A percentile compares a stretch with the other conserved stretches of the same genome.
These are phyloP conservation scores for Toxostoma redivivum DNA, from an alignment of 2,113 vertebrate genomes.

Conservation along the genomic window DNA sequence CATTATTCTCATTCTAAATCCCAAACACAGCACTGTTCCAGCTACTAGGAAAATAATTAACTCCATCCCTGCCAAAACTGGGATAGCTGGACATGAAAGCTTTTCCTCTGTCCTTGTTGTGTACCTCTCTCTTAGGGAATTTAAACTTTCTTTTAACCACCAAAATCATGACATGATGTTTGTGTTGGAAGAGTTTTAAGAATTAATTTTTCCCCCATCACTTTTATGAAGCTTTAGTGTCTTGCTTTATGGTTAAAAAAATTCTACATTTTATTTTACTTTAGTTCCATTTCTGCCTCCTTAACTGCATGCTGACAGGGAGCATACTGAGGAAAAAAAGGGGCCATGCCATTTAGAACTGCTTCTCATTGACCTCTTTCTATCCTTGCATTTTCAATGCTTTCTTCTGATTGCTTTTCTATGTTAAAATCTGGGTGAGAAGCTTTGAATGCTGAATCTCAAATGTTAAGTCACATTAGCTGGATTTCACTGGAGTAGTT, in stretches of 20 bases:
- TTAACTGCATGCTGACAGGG: background rate
- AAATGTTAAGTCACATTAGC: background rate
- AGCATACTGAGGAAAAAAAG: background rate
- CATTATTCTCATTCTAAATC: background rate
- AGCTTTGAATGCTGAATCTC: background rate
- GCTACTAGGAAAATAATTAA: background rate
- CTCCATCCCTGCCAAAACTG: background rate
- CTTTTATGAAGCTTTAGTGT: background rate
- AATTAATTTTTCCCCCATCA: background rate
- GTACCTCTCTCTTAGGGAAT: background rate
- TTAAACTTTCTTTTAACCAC: background rate
- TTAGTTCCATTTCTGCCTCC: background rate
- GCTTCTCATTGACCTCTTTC: conserved; percentile 28
- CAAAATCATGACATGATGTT: background rate
- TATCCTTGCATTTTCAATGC: background rate
- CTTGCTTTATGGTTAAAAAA: background rate
- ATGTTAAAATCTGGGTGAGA: background rate
- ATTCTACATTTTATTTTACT: background rate
- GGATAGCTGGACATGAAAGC: background rate
- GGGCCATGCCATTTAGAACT: background rate
- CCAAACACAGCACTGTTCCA: background rate
- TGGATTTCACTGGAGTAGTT: background rate
- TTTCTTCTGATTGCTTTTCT: background rate
- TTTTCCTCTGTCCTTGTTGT: background rate
- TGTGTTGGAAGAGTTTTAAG: background rate